A percentile compares a stretch with the other conserved stretches of the same genome.
phyloP scores from a whole-genome alignment of 2,797 vertebrate species.

The Pyrrhura leucotis region DNA sequence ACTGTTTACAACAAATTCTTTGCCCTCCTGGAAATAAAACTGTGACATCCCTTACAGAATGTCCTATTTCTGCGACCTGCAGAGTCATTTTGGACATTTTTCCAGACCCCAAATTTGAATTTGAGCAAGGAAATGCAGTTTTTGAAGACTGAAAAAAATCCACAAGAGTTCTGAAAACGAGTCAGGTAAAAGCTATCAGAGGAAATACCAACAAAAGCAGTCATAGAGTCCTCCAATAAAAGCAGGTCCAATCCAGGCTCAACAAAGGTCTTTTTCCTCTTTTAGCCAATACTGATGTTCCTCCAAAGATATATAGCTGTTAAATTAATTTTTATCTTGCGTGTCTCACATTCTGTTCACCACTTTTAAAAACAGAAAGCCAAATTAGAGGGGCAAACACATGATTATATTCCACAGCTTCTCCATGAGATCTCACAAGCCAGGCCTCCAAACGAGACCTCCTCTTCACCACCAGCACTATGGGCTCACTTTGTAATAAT shows the following conservation, averaged over 20 bases:
- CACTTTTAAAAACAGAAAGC: neutral
- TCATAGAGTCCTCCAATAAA: neutral
- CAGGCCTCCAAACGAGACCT: neutral
- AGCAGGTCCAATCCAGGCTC: constrained; percentile 13
- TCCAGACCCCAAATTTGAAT: neutral
- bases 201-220: constrained; percentile 39
- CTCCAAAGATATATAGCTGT: constrained; percentile 36
- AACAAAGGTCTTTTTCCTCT: constrained; percentile 19
- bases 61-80: constrained; percentile 2
- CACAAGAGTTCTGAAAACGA: constrained; percentile 30
- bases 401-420: neutral
- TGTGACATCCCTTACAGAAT: neutral
- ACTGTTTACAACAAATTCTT: constrained; percentile 48
- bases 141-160: neutral
- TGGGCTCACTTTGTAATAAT: neutral
- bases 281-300: constrained; percentile 39
- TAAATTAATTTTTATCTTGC: constrained; percentile 26
- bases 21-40: constrained; percentile 42
- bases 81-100: constrained; percentile 18
- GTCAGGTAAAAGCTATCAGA: constrained; percentile 57
- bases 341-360: neutral
- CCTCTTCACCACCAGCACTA: neutral
- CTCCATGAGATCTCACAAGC: neutral
- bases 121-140: neutral
- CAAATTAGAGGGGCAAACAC: neutral